Evolutionary conservation across 92 coral and sea anemone species (phyloP), one percentile per base, ranked within the genome.

Genomic region (Galaxea fascicularis): DNA sequence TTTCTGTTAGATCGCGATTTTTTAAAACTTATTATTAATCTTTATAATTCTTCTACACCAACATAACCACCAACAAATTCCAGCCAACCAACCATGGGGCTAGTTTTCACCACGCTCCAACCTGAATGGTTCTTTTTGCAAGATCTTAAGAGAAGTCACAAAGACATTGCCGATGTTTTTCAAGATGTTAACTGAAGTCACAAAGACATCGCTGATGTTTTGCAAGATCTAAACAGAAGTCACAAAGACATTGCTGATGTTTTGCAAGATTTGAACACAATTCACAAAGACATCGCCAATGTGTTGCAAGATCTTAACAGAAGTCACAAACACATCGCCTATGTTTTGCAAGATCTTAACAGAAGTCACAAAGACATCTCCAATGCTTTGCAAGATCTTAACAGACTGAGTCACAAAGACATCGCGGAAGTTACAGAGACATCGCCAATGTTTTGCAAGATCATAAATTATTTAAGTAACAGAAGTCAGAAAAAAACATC

Each of bases 351-450:
- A n/a, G n/a, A n/a, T n/a, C n/a, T n/a, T n/a, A n/a, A n/a, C n/a
- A 71, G 76, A 71, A 71, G 76, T 71, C 76, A 71, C 76, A 71
- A 45, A 71, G 58, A 71, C 76, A 71, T 21, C 76, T 17, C 11
- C 13, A 25, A 26, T 52, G 66, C 52, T 54, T 74, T 41, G 26
- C 53, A 0, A 71, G 56, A 8, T 41, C 58, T 41, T 45, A n/a
- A 71, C 29, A 25, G 57, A 53, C 0, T n/a, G 1, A 18, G 53
- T 45, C 26, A 41, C 71, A 10, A 65, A 65, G 9, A 28, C 16
- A 65, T 65, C 71, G 27, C 44, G 44, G 59, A 53, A 12, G 59
- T 53, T 53, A 13, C 17, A n/a, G 18, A 53, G 17, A n/a, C 17
- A 13, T 17, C n/a, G 18, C 31, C 31, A 4, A 65, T 65, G 70